These are phyloP conservation scores for Drosophila testacea DNA, from an alignment of 2,888 invertebrate genomes.

Conservation along the genomic window DNA sequence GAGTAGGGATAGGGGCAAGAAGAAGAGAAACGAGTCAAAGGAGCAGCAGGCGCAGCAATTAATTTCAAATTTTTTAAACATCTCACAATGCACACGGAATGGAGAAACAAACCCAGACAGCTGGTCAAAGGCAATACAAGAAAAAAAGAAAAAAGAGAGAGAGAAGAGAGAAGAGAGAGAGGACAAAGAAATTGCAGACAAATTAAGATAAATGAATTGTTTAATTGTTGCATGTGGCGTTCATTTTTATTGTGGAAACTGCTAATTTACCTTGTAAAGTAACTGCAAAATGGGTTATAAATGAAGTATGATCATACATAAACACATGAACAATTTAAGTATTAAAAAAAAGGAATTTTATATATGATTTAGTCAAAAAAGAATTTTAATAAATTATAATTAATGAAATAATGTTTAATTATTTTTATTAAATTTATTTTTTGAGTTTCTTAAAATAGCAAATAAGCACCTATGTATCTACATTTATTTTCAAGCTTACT, in stretches of 20 bases:
- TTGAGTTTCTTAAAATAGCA: background rate
- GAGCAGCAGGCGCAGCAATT: constrained; percentile 71
- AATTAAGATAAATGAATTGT: constrained; percentile 83
- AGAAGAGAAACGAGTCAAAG: constrained; percentile 21
- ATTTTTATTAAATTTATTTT: too few relatives aligned
- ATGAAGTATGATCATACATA: constrained; percentile 9
- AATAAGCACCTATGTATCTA: too few relatives aligned
- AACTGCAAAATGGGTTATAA: constrained; percentile 32
- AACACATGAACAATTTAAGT: too few relatives aligned
- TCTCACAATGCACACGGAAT: constrained; percentile 52
- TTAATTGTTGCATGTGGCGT: constrained; percentile 73
- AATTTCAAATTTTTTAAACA: constrained; percentile 76
- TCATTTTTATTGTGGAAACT: constrained; percentile 38
- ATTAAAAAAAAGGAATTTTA: too few relatives aligned
- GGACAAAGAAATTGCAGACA: constrained; percentile 66
- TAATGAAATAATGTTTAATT: too few relatives aligned
- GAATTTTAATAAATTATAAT: too few relatives aligned
- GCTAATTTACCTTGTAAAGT: constrained; percentile 68
- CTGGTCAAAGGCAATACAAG: constrained; percentile 39
- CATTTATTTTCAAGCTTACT: too few relatives aligned
- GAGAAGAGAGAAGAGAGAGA: background rate
- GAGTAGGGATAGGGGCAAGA: background rate
- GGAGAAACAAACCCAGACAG: constrained; percentile 48
- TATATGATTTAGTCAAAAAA: too few relatives aligned
- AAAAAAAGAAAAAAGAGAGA: background rate